Evolutionary conservation across 2,113 vertebrate species (phyloP).

Genomic region (Ellobius talpinus): DNA sequence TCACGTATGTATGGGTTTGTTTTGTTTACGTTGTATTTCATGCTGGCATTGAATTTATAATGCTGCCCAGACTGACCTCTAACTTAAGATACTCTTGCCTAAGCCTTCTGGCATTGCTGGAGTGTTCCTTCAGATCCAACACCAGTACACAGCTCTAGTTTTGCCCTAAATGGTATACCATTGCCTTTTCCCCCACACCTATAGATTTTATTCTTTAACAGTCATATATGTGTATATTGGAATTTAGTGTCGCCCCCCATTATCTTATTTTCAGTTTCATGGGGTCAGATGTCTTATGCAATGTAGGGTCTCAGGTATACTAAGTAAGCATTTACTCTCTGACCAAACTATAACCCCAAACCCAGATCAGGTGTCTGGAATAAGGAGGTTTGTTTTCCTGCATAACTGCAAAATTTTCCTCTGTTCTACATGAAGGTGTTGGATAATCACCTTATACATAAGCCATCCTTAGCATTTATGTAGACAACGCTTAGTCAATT

Average conservation of each 20-base stretch:
- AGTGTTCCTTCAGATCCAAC: neutral
- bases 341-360: neutral
- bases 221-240: neutral
- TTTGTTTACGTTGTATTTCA: neutral
- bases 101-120: neutral
- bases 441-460: neutral
- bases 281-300: neutral
- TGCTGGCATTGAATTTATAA: neutral
- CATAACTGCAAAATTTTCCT: neutral
- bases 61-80: neutral
- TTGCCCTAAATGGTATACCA: neutral
- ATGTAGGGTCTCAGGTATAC: neutral
- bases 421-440: neutral
- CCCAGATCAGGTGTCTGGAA: neutral
- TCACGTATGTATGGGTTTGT: neutral
- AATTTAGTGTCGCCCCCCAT: neutral
- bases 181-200: too few species aligned
- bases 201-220: neutral
- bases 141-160: neutral
- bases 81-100: neutral
- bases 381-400: conserved; percentile 13
- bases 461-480: neutral
- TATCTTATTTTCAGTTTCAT: neutral
- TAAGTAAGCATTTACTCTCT: neutral
- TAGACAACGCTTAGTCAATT: neutral